phyloP scores from a whole-genome alignment of 2,113 vertebrate genomes.

The Ophthalmolycus amberensis region DNA sequence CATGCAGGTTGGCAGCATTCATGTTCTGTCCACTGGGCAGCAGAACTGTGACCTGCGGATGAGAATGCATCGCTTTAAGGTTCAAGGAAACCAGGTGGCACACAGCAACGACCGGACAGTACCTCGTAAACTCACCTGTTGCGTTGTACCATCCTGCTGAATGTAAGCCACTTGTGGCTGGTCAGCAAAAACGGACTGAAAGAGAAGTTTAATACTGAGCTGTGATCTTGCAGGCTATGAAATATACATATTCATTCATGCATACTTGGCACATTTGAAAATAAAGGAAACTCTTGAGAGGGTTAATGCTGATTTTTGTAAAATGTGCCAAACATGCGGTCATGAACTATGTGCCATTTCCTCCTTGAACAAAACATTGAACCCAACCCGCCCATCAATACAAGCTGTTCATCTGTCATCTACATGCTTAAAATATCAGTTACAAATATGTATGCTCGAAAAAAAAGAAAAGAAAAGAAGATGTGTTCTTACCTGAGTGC shows the following conservation, averaged over 20 bases:
- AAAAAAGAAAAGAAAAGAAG: neutral
- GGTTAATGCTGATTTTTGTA: neutral
- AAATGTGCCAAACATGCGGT: neutral
- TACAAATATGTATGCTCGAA: neutral
- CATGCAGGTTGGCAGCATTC: constrained; percentile 88
- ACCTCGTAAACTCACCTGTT: constrained; percentile 85
- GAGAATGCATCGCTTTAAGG: neutral
- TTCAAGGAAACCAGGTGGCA: neutral
- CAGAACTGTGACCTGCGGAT: constrained; percentile 85
- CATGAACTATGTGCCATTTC: neutral
- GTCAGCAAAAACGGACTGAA: constrained; percentile 94
- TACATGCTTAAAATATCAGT: neutral
- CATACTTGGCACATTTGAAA: neutral
- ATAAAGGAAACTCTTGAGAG: neutral
- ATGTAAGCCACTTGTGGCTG: constrained; percentile 97
- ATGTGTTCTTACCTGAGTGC: constrained; percentile 85
- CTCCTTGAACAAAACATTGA: neutral
- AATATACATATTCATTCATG: neutral
- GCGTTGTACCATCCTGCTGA: constrained; percentile 94
- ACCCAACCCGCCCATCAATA: neutral
- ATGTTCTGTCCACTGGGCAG: constrained; percentile 88
- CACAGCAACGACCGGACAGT: neutral
- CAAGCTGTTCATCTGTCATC: neutral
- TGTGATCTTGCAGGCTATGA: neutral
- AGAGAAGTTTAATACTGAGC: neutral